Conservation (phyloP, 2,888 invertebrate genomes). For the Tenthredo distinguenda region DNA sequence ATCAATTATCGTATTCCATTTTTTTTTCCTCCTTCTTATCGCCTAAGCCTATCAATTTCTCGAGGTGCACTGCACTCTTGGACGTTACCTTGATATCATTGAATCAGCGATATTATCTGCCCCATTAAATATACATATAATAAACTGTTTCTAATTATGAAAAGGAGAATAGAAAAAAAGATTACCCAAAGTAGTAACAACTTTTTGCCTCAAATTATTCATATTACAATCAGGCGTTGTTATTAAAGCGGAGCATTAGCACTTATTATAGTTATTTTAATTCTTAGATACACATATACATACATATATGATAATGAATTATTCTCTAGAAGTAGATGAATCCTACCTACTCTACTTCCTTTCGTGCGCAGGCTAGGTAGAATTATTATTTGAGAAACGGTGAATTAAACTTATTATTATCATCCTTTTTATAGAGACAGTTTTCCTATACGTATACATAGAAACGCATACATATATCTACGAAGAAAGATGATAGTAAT, state of each 20-base stretch:
- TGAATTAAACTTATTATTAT: not conserved
- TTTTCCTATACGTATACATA: not conserved
- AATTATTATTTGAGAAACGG: not conserved
- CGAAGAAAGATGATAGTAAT: conserved; percentile 19
- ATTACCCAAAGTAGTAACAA: not conserved
- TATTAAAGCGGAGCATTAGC: not conserved
- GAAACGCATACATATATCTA: not conserved
- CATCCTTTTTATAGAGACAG: not conserved
- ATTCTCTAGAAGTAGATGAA: not conserved
- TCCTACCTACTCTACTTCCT: conserved; percentile 4
- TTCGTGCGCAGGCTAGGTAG: not conserved
- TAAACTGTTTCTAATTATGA: not conserved
- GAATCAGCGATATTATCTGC: not conserved
- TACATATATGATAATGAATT: not conserved
- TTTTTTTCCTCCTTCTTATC: not conserved
- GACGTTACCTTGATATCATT: not conserved
- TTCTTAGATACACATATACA: not conserved
- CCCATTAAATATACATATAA: conserved; percentile 9
- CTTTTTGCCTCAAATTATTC: not conserved
- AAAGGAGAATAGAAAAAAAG: not conserved
- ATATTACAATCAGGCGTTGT: not conserved
- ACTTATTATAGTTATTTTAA: not conserved
- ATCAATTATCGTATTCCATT: not conserved
- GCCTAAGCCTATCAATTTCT: not conserved
- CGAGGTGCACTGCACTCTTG: not conserved